These are phyloP conservation scores for Aramus guarauna DNA, from an alignment of 2,113 vertebrate genomes.

Conservation along the genomic window DNA sequence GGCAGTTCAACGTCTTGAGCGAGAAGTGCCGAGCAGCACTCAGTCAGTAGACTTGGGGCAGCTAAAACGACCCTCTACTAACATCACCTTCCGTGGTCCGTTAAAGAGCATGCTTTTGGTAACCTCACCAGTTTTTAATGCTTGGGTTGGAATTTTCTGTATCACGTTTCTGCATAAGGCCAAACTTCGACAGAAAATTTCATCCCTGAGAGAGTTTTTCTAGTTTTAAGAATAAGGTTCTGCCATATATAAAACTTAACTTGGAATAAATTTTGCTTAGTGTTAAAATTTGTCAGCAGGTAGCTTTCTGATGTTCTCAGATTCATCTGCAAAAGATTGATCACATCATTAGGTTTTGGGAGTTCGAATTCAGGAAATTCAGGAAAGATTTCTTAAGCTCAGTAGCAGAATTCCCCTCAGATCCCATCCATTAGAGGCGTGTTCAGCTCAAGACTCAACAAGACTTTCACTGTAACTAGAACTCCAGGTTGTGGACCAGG, in stretches of 20 bases:
- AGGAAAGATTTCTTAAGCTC: background rate
- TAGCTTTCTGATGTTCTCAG: background rate
- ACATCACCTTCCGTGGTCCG: background rate
- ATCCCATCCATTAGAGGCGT: background rate
- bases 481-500: background rate
- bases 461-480: background rate
- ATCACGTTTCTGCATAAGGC: background rate
- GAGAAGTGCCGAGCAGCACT: background rate
- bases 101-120: background rate
- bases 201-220: background rate
- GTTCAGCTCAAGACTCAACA: background rate
- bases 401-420: background rate
- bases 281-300: background rate
- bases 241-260: background rate
- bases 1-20: fast-evolving
- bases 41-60: background rate
- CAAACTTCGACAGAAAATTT: background rate
- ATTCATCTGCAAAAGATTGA: background rate
- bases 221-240: background rate
- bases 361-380: background rate
- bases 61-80: background rate
- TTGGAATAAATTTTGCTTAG: background rate
- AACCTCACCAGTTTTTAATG: background rate
- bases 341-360: background rate
- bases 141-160: background rate